Evolutionary conservation across 2,113 vertebrate genomes (phyloP), one percentile per base, ranked within the genome.

Genomic region (Neotragus pygmaeus): DNA sequence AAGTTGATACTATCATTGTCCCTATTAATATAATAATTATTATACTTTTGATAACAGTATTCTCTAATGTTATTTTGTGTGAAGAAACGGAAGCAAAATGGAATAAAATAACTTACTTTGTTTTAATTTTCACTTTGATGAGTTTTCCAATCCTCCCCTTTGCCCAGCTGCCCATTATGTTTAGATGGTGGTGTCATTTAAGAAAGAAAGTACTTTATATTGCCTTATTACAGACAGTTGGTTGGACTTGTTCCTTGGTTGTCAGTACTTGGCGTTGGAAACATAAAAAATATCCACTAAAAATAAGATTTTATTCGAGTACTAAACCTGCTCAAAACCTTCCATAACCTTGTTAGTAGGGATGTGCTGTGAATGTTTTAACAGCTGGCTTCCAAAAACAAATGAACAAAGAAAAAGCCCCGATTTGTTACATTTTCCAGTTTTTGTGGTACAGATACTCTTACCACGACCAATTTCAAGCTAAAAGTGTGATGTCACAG

Each of bases 261-360:
- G 6, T 49, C 53, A 90, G 2, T 91, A 81, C 33, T 96, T 96
- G 30, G 10, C 23, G 27, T 90, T 95, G 66, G 47, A 90, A 88
- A 73, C 70, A 33, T 6, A 28, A 78, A 92, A 94, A 97, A 89
- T 86, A 47, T 73, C 7, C 16, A 85, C 3, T 85, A 66, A 95
- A 53, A 90, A n/a, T 66, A 95, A 13, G 12, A 57, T 95, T 81
- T 94, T 92, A 62, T 84, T 91, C 39, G 70, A 82, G 12, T 95
- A 27, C 6, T 90, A 58, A 93, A 91, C 21, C 45, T 89, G 7
- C 33, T 80, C 28, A 66, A 58, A 89, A 83, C 8, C 6, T 49
- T 49, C 21, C 45, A 4, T 94, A 33, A 0, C 53, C 17, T 49
- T 70, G 39, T 80, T 88, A 27, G 3, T 75, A 58, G 7, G 90